phyloP scores from a whole-genome alignment of 2,888 invertebrate genomes.

The Drosophila greeni region DNA sequence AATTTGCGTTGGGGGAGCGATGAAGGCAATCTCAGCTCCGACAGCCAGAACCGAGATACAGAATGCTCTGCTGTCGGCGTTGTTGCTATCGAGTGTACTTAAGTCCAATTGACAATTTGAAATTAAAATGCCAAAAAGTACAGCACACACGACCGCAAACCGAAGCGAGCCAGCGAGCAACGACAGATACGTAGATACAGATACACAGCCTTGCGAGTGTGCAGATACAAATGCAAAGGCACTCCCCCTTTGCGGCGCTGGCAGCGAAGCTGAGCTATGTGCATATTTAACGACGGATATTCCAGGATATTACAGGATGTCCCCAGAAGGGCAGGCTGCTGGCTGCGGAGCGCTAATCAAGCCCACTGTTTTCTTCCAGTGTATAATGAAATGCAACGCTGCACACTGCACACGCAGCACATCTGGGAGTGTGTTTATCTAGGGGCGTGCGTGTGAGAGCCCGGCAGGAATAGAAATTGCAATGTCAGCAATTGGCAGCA shows the following conservation, averaged over 20 bases:
- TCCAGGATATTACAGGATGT: neutral
- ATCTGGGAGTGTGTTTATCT: conserved; percentile 31
- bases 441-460: conserved; percentile 36
- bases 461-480: conserved; percentile 71
- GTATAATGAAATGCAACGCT: conserved; percentile 66
- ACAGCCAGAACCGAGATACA: conserved; percentile 24
- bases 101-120: conserved; percentile 73
- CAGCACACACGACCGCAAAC: conserved; percentile 57
- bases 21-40: conserved; percentile 54
- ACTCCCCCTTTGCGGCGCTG: neutral
- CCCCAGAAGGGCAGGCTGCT: neutral
- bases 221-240: conserved; percentile 7
- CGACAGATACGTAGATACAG: conserved; percentile 11
- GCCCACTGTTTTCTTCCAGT: conserved; percentile 30
- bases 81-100: conserved; percentile 64
- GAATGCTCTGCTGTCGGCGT: conserved; percentile 30
- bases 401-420: conserved; percentile 63
- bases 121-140: conserved; percentile 73
- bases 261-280: neutral
- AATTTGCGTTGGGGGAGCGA: conserved; percentile 63
- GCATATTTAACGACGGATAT: conserved; percentile 2
- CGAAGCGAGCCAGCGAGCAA: conserved; percentile 41
- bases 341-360: conserved; percentile 14
- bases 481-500: conserved; percentile 76
- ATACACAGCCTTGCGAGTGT: conserved; percentile 2